Base-by-base conservation (phyloP, 2,888 invertebrate genomes). In the Chalcosyrphus nemorum region DNA sequence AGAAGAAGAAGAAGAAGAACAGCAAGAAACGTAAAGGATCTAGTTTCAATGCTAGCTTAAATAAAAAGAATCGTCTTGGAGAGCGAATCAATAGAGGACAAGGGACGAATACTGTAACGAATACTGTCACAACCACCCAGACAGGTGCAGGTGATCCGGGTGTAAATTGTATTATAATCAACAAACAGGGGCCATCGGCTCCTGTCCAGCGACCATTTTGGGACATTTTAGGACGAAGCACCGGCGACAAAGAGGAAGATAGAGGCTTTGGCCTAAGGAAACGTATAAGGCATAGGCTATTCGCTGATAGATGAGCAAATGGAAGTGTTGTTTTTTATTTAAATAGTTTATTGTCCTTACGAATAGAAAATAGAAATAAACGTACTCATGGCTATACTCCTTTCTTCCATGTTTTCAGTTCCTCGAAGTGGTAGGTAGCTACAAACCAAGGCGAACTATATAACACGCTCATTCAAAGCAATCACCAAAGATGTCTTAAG, bases 121-220 rank as follows among this genome's bases (percentile, higher is more conserved):
- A 21, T 0, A 76, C 76, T 1, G 11, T 68, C n/a, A 76, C 66
- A 2, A 68, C 66, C 1, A 68, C 76, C 3, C 38, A 66, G 2
- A 52, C 76, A 1, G 66, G 43, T 38, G 43, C 35, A 41, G 38
- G 32, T n/a, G n/a, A n/a, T 1, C 38, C 35, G 6, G 57, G 32
- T 41, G 59, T 76, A 19, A 76, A 76, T 50, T 59, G 43, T 15
- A 76, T 76, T 32, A 29, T 76, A n/a, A 76, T 76, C n/a, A 59
- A 52, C 13, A 76, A 59, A 13, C 38, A 47, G n/a, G 0, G n/a
- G n/a, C n/a, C n/a, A n/a, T n/a, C 52, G 2, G 0, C 52, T 1
- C 21, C 32, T 0, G 4, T 32, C 1, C 52, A 47, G 66, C 29
- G 4, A 38, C 76, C 66, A 4, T 59, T 76, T 43, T 59, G 57